These are phyloP conservation scores for Deilephila porcellus DNA, from an alignment of 2,888 invertebrate species.

Conservation along the genomic window DNA sequence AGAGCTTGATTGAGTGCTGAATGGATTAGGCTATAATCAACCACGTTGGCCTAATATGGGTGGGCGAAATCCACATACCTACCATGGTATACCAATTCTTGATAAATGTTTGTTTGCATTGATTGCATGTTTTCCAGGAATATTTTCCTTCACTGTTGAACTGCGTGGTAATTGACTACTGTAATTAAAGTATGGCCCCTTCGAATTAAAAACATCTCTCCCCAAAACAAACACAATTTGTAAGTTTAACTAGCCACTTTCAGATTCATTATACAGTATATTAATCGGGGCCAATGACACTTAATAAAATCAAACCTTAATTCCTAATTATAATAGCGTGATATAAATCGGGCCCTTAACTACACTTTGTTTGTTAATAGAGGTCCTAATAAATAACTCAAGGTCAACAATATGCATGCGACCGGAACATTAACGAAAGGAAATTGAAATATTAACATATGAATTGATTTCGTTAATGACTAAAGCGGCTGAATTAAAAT, in stretches of 20 bases:
- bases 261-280: constrained; percentile 27
- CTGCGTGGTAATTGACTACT: no score
- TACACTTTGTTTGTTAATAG: constrained; percentile 61
- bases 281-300: constrained; percentile 28
- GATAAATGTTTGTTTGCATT: no score
- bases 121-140: no score
- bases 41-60: no score
- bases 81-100: no score
- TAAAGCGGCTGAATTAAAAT: constrained; percentile 24
- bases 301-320: constrained; percentile 30
- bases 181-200: no score
- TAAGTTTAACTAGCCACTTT: constrained; percentile 28
- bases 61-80: no score
- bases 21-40: no score
- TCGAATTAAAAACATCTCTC: not conserved
- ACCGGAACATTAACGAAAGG: constrained; percentile 56
- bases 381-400: constrained; percentile 48
- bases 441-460: constrained; percentile 70
- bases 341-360: constrained; percentile 29
- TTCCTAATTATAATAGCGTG: constrained; percentile 28
- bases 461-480: constrained; percentile 53
- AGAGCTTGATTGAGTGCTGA: no score
- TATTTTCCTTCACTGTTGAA: no score
- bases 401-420: constrained; percentile 55
- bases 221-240: not conserved